Evolutionary conservation across 2,113 vertebrate species (phyloP).

Genomic region (Murina feae): DNA sequence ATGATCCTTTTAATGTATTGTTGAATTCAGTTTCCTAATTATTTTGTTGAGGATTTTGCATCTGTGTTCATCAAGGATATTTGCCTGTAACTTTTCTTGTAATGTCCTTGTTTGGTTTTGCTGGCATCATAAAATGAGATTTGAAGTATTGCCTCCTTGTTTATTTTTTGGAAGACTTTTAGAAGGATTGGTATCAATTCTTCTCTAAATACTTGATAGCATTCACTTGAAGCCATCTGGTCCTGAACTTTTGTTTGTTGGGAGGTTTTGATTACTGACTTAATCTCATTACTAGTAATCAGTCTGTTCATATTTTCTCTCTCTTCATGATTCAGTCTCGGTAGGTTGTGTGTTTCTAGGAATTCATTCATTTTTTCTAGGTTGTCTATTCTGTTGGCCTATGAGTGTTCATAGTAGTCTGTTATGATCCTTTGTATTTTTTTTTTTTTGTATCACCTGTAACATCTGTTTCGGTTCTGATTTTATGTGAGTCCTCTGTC

Average conservation of each 20-base stretch:
- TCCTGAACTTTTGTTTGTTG: not conserved
- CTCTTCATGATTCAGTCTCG: not conserved
- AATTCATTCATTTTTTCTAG: not conserved
- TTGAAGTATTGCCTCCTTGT: not conserved
- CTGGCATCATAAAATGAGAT: not conserved
- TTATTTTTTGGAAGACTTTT: not conserved
- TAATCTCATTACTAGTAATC: not conserved
- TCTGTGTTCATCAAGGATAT: not conserved
- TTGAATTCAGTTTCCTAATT: not conserved
- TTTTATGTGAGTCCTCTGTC: not conserved
- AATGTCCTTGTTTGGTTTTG: not conserved
- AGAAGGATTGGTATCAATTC: not conserved
- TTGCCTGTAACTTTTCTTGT: not conserved
- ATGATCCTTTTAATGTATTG: not conserved
- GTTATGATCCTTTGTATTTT: not conserved
- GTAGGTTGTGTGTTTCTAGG: not conserved
- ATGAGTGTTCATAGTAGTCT: not conserved
- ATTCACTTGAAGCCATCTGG: not conserved
- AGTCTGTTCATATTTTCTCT: not conserved
- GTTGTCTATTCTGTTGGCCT: not conserved
- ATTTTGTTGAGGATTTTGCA: not conserved
- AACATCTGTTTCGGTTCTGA: not conserved
- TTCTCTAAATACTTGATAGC: not conserved
- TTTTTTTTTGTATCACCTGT: not conserved
- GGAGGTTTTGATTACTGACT: not conserved